Evolutionary conservation across 1,140 invertebrate genomes (phyloP).

Genomic region (Tetragnatha versicolor): DNA sequence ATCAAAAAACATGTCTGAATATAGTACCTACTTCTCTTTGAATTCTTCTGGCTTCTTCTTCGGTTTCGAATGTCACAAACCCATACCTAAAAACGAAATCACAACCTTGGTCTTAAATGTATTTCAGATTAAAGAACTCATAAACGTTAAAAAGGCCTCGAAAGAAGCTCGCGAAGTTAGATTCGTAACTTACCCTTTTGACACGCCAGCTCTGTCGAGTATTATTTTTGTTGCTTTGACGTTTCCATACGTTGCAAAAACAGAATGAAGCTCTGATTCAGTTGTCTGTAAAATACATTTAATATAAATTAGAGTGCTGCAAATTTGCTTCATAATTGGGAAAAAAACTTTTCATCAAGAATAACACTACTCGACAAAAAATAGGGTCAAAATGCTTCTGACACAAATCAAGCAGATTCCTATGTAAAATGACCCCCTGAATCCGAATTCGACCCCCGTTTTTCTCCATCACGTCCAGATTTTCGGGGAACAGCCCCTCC

Average conservation of each 20-base stretch:
- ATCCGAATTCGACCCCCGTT: too few relatives aligned
- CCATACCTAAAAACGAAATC: slow-evolving; percentile 70
- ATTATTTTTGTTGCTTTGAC: slow-evolving; percentile 95
- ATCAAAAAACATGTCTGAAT: too few relatives aligned
- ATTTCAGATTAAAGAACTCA: background rate
- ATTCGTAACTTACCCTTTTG: slow-evolving; percentile 77
- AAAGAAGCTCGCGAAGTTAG: background rate
- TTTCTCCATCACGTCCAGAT: too few relatives aligned
- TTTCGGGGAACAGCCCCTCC: too few relatives aligned
- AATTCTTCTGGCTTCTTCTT: slow-evolving; percentile 82
- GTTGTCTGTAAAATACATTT: slow-evolving; percentile 68
- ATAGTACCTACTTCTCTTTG: slow-evolving; percentile 61
- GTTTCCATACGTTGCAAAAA: slow-evolving; percentile 76
- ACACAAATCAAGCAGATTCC: too few relatives aligned
- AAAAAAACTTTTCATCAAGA: background rate
- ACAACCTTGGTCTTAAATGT: background rate
- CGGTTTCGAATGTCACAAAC: slow-evolving; percentile 94
- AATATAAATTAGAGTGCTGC: background rate
- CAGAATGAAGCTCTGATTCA: slow-evolving; percentile 65
- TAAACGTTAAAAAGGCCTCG: too few relatives aligned
- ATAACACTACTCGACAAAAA: too few relatives aligned
- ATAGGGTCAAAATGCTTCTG: too few relatives aligned
- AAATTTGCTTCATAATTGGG: background rate
- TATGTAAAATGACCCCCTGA: too few relatives aligned
- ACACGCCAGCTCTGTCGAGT: slow-evolving; percentile 88